Evolutionary conservation across 2,797 vertebrate genomes (phyloP), one percentile per base, ranked within the genome.

Genomic region (Macrochelys suwanniensis): DNA sequence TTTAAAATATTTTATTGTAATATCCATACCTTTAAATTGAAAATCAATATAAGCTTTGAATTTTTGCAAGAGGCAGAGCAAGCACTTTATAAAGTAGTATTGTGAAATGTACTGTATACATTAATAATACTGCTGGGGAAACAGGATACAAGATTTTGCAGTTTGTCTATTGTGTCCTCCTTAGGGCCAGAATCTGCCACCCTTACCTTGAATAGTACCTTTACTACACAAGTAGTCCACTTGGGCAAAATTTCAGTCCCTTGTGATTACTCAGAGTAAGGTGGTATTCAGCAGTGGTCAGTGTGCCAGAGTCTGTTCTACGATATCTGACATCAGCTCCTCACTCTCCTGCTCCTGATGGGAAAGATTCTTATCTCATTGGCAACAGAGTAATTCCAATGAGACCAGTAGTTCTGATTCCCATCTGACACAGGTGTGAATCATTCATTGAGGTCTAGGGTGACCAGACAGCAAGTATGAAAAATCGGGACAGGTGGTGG

Each of bases 41-140:
- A 6, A 95, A n/a, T 81, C 51, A 56, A 68, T 51, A 17, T 7
- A 50, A 10, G 88, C 92, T 76, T 13, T 88, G 23, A 7, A 33
- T 88, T 95, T 93, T 87, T 89, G 61, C 82, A 65, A 84, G 88
- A 93, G 6, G 9, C 50, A 25, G 85, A 93, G 42, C 50, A 57
- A 92, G 65, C 45, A 57, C 80, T 90, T 89, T 78, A 26, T 93
- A 92, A 91, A 95, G 16, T 89, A 68, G 77, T 81, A 84, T 33
- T 88, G 84, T 71, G 57, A 95, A 95, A 76, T 7, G 4, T 53
- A 54, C 31, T 91, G 87, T 91, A 26, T 83, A 23, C 11, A n/a
- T 65, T 0, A 56, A 51, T 87, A 93, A 47, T 89, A 84, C 51
- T 71, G 45, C 37, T n/a, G 31, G 15, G 47, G 33, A 89, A 95